A percentile compares a stretch with the other conserved stretches of the same genome.
Conservation (phyloP, 64 coral and sea anemone species). For the Montipora cactus region DNA sequence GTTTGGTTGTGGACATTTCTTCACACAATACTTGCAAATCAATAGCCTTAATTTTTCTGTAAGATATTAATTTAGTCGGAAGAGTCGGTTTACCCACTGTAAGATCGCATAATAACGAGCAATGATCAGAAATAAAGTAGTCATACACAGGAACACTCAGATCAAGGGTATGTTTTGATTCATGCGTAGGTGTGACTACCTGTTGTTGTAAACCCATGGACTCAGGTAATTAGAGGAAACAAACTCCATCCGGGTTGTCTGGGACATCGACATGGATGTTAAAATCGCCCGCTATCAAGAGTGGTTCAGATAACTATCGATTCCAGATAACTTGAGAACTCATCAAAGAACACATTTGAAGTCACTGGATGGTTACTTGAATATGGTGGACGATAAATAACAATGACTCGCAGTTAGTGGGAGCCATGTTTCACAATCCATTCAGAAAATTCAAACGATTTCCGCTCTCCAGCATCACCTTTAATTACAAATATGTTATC, state of each 20-base stretch:
- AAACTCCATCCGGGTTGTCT: neutral
- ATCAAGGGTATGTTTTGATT: too few relatives aligned
- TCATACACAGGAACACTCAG: too few relatives aligned
- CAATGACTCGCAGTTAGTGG: neutral
- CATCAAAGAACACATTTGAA: slow-evolving; percentile 33
- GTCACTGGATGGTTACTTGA: slow-evolving; percentile 19
- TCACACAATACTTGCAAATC: neutral
- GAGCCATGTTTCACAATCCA: neutral
- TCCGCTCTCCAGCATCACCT: neutral
- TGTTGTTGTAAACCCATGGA: too few relatives aligned
- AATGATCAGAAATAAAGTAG: too few relatives aligned
- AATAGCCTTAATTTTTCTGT: slow-evolving; percentile 13
- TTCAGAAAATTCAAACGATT: neutral
- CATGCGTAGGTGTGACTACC: too few relatives aligned
- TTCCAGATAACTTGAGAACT: slow-evolving; percentile 21
- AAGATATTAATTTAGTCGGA: too few relatives aligned
- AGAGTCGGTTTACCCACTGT: too few relatives aligned
- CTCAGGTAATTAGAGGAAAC: too few relatives aligned
- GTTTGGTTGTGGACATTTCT: slow-evolving; percentile 11
- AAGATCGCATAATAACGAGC: too few relatives aligned
- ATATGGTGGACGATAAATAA: slow-evolving; percentile 8
- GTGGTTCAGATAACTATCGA: slow-evolving; percentile 9
- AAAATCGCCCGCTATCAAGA: neutral
- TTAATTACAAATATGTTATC: neutral
- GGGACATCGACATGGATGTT: neutral